Percentiles rank a stretch among this genome's conserved stretches.
Conservation (phyloP, 2,888 invertebrate genomes). For the Yponomeuta evonymella region DNA sequence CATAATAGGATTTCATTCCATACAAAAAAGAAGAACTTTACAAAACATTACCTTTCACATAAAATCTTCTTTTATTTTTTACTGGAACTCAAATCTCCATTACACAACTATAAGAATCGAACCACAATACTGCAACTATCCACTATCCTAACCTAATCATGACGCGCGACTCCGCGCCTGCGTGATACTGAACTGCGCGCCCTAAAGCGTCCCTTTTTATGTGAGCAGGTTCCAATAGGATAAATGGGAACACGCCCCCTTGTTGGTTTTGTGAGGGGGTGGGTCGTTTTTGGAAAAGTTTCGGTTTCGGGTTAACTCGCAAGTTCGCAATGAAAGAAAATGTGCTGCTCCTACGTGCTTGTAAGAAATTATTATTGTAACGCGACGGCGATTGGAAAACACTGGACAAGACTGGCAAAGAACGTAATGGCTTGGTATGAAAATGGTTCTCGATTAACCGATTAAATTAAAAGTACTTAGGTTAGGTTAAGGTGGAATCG, state of each 20-base stretch:
- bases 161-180: slow-evolving; percentile 29
- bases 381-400: too few species aligned
- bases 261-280: slow-evolving; percentile 21
- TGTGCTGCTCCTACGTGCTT: too few species aligned
- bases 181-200: slow-evolving; percentile 22
- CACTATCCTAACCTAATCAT: slow-evolving; percentile 20
- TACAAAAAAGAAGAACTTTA: not conserved
- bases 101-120: not conserved
- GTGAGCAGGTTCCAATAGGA: slow-evolving; percentile 23
- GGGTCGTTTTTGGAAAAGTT: not conserved
- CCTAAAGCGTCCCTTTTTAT: slow-evolving; percentile 24
- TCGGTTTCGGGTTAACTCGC: not conserved
- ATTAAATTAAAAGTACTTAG: too few species aligned
- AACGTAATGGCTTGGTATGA: too few species aligned
- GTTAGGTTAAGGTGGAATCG: too few species aligned
- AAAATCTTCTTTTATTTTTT: not conserved
- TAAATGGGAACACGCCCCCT: slow-evolving; percentile 41
- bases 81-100: not conserved
- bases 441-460: too few species aligned
- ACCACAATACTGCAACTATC: not conserved
- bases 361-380: too few species aligned
- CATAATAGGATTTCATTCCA: too few species aligned
- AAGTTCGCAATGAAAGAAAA: too few species aligned
- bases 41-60: not conserved
- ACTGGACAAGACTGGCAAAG: too few species aligned